Percentiles rank a stretch among this genome's conserved stretches.
These are phyloP conservation scores for Synergus gifuensis DNA, from an alignment of 2,888 invertebrate genomes.

Conservation along the genomic window DNA sequence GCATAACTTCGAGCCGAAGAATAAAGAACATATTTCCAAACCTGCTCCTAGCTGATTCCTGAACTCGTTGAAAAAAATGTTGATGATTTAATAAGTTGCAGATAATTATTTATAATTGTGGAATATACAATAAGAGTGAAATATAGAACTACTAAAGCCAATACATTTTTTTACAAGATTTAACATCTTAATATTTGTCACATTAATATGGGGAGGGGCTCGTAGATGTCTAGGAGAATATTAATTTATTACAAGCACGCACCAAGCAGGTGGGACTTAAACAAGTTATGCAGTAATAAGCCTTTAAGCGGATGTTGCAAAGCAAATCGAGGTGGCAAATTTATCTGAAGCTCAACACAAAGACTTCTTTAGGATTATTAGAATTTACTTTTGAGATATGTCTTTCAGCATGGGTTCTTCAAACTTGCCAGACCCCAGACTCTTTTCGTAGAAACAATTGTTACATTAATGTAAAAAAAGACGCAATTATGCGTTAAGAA, in stretches of 20 bases:
- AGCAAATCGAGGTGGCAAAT: conserved; percentile 9
- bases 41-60: conserved; percentile 6
- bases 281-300: conserved; percentile 38
- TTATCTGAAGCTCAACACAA: conserved; percentile 9
- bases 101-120: not conserved
- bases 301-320: conserved; percentile 30
- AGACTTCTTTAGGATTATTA: not conserved
- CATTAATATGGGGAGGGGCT: conserved; percentile 6
- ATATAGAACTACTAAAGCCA: conserved; percentile 14
- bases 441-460: conserved; percentile 5
- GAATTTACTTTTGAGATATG: conserved; percentile 9
- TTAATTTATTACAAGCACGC: conserved; percentile 40
- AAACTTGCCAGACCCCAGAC: not conserved
- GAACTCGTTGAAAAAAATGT: not conserved
- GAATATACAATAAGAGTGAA: not conserved
- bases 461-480: not conserved
- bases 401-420: not conserved
- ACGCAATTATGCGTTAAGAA: not conserved
- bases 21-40: conserved; percentile 25
- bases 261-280: conserved; percentile 39
- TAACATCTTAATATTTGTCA: conserved; percentile 37
- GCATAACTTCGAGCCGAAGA: conserved; percentile 17
- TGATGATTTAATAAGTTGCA: not conserved
- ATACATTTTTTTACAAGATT: conserved; percentile 30
- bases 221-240: conserved; percentile 10